These are phyloP conservation scores for Ranitomeya variabilis DNA, from an alignment of 2,113 vertebrate species.

Conservation along the genomic window DNA sequence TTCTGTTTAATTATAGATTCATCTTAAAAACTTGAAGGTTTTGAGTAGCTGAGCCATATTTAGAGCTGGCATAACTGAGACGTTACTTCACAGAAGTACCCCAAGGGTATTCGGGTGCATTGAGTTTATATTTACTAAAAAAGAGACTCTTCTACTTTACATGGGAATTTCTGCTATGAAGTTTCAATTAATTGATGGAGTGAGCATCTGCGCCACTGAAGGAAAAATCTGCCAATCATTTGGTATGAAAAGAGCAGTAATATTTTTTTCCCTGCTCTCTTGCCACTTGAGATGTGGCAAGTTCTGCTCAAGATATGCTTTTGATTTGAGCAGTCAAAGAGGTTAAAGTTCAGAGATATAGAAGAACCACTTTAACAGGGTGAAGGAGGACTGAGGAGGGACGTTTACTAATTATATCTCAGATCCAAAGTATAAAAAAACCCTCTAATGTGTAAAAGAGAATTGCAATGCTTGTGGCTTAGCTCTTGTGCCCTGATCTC, in stretches of 20 bases:
- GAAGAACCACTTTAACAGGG: constrained; percentile 20
- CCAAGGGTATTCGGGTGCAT: not conserved
- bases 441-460: not conserved
- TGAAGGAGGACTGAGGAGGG: not conserved
- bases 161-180: not conserved
- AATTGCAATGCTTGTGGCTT: constrained; percentile 28
- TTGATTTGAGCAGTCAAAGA: constrained; percentile 41
- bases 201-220: constrained; percentile 17
- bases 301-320: constrained; percentile 44
- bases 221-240: constrained; percentile 51
- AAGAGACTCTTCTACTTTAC: not conserved
- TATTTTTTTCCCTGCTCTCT: constrained; percentile 35
- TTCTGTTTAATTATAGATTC: not conserved
- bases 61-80: not conserved
- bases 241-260: constrained; percentile 53
- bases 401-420: constrained; percentile 45
- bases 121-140: not conserved
- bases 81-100: not conserved
- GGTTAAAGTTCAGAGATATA: constrained; percentile 51
- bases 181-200: constrained; percentile 36
- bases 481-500: constrained; percentile 4
- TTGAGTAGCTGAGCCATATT: not conserved
- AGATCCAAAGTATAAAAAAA: not conserved
- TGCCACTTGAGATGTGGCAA: constrained; percentile 54
- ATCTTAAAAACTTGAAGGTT: not conserved